Evolutionary conservation across 2,797 vertebrate genomes (phyloP), one percentile per base, ranked within the genome.

Genomic region (Crocodylus rhombifer): DNA sequence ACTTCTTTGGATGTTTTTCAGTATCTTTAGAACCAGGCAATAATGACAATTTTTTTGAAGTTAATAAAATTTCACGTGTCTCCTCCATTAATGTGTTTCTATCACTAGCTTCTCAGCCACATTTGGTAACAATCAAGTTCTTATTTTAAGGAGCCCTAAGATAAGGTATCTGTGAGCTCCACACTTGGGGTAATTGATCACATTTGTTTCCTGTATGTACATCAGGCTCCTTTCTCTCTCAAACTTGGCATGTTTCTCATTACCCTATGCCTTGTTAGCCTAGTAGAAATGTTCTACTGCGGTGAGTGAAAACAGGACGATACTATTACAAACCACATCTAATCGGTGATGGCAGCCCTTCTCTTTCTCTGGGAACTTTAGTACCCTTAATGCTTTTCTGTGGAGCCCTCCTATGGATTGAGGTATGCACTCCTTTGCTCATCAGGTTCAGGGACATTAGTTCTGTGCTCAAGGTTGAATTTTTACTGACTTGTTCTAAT

Each of bases 91-190:
- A 97, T 94, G 97, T 82, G 91, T 95, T 98, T 96, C 97, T 97
- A 97, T 97, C 96, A 97, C 95, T 96, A 92, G 71, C 95, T 97
- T 97, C 98, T 97, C 94, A 97, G 94, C 87, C 81, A 91, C 99
- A 99, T 99, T 99, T 99, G 99, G 99, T 99, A 99, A 98, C 98
- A 99, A 99, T 99, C 98, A 99, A 98, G 92, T 97, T 97, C 97
- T 98, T 99, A 98, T 99, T 99, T 99, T 97, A 98, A 98, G 98
- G 96, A 98, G 97, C 95, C 97, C 96, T 97, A 98, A 99, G 99
- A 99, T 99, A 99, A 99, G 98, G 98, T 99, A 99, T 99, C 99
- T 99, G 98, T 97, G 97, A 98, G 98, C 96, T 94, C 96, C 97
- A 96, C 98, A 98, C 98, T 97, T 98, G 98, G 95, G 97, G 98